Evolutionary conservation across 1,140 invertebrate species (phyloP), one percentile per base, ranked within the genome.

Genomic region (Nasonia longicornis): DNA sequence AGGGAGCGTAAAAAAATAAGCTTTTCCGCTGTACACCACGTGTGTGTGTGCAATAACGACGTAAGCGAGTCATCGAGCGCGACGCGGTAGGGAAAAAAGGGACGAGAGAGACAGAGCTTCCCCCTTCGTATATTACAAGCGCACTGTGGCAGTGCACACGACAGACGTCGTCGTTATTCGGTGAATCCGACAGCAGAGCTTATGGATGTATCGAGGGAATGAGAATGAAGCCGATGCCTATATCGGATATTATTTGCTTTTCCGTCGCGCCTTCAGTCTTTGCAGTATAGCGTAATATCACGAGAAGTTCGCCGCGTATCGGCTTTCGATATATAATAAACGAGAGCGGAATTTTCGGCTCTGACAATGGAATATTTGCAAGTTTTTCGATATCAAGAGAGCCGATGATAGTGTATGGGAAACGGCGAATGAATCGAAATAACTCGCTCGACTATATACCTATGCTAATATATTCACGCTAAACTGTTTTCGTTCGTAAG

Each of bases 11-110:
- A 45, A 76, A 42, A 63, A 63, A 63, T 29, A 64, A 64, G 63
- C n/a, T 64, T 22, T 64, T 22, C 20, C 63, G 20, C 63, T 16
- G 8, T 45, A 12, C 16, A 48, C 63, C 11, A 2, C 16, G 48
- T 16, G 16, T 16, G 3, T 52, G 48, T 7, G 52, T 16, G 52
- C 20, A 20, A 20, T n/a, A 77, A 77, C 75, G 76, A 42, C 64
- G 26, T 69, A 69, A 52, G 42, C 38, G 22, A 78, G 76, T 58
- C 76, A 78, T 78, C 64, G 63, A 35, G 20, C 35, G 20, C 74
- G 22, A 22, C 35, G 74, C 35, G 20, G 31, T 12, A 67, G 29
- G 64, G 29, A 26, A 67, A 67, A 29, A 67, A 67, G 29, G 29
- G 64, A 29, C 22, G 64, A 67, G 64, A 67, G 26, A 26, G 26